Percentiles rank a stretch among this genome's conserved stretches.
Evolutionary conservation across 2,113 vertebrate species (phyloP).

Genomic region (Saccopteryx leptura): DNA sequence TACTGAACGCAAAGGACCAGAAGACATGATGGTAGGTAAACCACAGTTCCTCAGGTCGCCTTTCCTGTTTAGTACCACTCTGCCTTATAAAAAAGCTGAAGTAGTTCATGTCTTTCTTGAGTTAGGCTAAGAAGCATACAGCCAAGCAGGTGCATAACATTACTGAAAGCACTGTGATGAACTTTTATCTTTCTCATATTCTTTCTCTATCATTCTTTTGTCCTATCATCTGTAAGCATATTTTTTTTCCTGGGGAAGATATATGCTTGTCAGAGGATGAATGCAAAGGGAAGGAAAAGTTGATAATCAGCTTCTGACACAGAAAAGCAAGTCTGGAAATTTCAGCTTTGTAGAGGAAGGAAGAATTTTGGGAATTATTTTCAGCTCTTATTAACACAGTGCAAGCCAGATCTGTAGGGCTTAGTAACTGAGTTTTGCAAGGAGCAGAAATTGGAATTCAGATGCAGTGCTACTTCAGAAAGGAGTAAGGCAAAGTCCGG

Average conservation of each 20-base stretch:
- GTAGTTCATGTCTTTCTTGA: not conserved
- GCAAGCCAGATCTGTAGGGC: not conserved
- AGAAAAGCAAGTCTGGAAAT: constrained; percentile 29
- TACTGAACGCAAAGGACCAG: not conserved
- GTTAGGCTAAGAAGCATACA: constrained; percentile 2
- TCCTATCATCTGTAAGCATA: not conserved
- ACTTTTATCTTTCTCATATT: not conserved
- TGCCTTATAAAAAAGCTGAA: not conserved
- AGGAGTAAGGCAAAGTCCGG: not conserved
- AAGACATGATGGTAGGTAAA: not conserved
- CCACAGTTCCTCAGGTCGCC: not conserved
- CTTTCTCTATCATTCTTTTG: not conserved
- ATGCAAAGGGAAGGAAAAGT: not conserved
- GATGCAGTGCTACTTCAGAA: not conserved
- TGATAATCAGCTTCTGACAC: not conserved
- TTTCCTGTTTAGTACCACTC: not conserved
- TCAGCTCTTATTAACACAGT: not conserved
- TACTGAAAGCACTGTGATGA: not conserved
- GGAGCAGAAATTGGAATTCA: not conserved
- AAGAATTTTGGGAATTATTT: constrained; percentile 9
- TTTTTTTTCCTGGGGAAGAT: not conserved
- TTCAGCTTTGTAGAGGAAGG: not conserved
- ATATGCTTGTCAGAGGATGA: not conserved
- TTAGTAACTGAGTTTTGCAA: not conserved
- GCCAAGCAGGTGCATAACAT: not conserved